Percentiles rank a stretch among this genome's conserved stretches.
Evolutionary conservation across 1,140 invertebrate genomes (phyloP).

Genomic region (Trichonephila inaurata): DNA sequence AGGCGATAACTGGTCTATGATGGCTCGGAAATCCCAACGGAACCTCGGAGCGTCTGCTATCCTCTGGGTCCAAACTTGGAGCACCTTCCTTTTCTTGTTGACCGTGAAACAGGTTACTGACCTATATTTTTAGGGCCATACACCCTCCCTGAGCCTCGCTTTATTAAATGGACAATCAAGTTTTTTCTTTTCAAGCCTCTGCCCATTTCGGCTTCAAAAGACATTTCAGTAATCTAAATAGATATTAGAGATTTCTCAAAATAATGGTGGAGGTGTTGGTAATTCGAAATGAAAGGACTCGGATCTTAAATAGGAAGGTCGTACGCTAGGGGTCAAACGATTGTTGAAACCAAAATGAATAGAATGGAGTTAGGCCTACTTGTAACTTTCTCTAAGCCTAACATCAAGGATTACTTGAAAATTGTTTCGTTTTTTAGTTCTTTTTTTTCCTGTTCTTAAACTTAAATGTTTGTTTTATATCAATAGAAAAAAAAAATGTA

Average conservation of each 20-base stretch:
- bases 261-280: not conserved
- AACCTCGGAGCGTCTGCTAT: not conserved
- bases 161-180: slow-evolving; percentile 21
- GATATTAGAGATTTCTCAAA: slow-evolving; percentile 7
- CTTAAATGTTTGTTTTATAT: too few species aligned
- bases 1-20: slow-evolving; percentile 3
- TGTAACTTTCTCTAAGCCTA: slow-evolving; percentile 24
- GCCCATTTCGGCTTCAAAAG: not conserved
- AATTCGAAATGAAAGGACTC: not conserved
- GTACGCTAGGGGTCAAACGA: not conserved
- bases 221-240: slow-evolving; percentile 6
- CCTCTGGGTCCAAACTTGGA: not conserved
- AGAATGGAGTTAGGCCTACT: not conserved
- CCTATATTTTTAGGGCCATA: slow-evolving; percentile 58
- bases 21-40: not conserved
- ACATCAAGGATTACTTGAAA: not conserved
- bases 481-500: too few species aligned
- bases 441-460: too few species aligned
- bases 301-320: not conserved
- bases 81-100: slow-evolving; percentile 33
- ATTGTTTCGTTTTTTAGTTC: not conserved
- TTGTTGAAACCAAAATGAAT: not conserved
- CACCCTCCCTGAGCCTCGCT: slow-evolving; percentile 38
- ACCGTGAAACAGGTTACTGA: slow-evolving; percentile 65
- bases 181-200: not conserved